phyloP scores from a whole-genome alignment of 2,797 vertebrate species.

The Lycodopsis pacificus region DNA sequence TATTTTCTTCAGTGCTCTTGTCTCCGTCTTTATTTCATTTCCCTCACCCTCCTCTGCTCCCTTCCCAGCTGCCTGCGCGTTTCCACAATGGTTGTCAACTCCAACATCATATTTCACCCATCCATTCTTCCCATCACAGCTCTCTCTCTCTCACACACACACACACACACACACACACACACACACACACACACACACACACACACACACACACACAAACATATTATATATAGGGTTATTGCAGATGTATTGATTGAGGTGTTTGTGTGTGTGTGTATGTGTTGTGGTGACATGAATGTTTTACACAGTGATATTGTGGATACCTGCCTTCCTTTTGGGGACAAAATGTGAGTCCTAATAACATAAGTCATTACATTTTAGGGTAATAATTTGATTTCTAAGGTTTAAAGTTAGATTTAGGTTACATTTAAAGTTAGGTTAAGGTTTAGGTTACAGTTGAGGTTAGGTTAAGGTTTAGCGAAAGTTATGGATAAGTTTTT shows the following conservation, averaged over 20 bases:
- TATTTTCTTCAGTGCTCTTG: constrained; percentile 40
- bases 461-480: not conserved
- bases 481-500: no score
- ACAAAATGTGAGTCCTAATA: not conserved
- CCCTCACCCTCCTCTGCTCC: not conserved
- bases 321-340: not conserved
- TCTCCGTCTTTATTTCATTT: constrained; percentile 46
- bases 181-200: constrained; percentile 17
- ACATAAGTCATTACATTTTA: not conserved
- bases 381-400: not conserved
- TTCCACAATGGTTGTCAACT: constrained; percentile 53
- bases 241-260: constrained; percentile 5
- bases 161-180: constrained; percentile 10
- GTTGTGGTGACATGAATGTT: not conserved
- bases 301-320: not conserved
- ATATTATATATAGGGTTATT: constrained; percentile 4
- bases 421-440: not conserved
- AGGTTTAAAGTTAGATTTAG: not conserved
- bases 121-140: not conserved
- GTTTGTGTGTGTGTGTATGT: not conserved
- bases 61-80: constrained; percentile 17
- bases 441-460: no score
- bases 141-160: not conserved
- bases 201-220: constrained; percentile 13
- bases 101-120: constrained; percentile 44